These are phyloP conservation scores for Pollachius pollachius DNA, from an alignment of 2,113 vertebrate species.

Conservation along the genomic window DNA sequence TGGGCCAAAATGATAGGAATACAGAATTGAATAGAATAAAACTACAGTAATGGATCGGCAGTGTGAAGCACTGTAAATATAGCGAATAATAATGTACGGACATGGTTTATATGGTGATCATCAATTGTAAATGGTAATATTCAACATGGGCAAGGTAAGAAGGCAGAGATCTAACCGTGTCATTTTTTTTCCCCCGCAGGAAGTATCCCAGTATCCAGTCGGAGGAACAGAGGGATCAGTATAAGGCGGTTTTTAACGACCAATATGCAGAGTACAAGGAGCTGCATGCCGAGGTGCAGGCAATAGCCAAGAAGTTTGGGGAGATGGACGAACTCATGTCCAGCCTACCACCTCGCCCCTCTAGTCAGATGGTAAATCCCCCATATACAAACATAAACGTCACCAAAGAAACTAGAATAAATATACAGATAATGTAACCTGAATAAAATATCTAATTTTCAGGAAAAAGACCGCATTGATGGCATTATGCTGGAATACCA, in stretches of 20 bases:
- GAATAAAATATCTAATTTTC: slow-evolving; percentile 32
- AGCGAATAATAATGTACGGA: too few species aligned
- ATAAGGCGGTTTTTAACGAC: slow-evolving; percentile 95
- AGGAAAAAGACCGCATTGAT: slow-evolving; percentile 89
- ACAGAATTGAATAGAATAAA: too few species aligned
- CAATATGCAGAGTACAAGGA: slow-evolving; percentile 96
- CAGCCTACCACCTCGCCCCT: slow-evolving; percentile 74
- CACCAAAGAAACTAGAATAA: background rate
- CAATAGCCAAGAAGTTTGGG: slow-evolving; percentile 79
- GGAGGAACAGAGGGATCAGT: slow-evolving; percentile 86
- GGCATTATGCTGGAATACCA: slow-evolving; percentile 84
- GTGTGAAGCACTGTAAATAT: too few species aligned
- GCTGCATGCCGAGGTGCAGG: slow-evolving; percentile 85
- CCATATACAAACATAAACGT: background rate
- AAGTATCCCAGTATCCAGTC: slow-evolving; percentile 88
- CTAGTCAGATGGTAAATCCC: slow-evolving; percentile 75
- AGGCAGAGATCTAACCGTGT: background rate
- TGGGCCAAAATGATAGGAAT: too few species aligned
- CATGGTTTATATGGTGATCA: too few species aligned
- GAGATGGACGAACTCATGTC: slow-evolving; percentile 85
- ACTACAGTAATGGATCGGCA: too few species aligned
- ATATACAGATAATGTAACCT: background rate
- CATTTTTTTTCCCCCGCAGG: slow-evolving; percentile 55
- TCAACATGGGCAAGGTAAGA: too few species aligned
- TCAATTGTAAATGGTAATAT: too few species aligned